Conservation (phyloP, 2,888 invertebrate genomes). For the Chrysomela aeneicollis region DNA sequence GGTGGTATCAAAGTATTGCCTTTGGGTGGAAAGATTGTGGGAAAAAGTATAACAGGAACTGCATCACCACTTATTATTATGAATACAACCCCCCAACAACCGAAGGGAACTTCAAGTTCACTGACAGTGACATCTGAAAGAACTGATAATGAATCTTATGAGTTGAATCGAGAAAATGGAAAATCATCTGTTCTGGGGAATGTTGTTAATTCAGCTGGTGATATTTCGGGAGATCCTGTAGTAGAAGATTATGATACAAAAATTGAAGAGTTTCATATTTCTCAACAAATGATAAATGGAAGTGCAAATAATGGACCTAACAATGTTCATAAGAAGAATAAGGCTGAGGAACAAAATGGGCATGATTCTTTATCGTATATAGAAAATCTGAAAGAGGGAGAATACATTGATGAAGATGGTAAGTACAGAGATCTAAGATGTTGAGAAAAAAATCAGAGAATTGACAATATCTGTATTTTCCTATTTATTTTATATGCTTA, state of each 20-base stretch:
- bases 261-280: constrained; percentile 48
- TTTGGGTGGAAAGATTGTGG: constrained; percentile 55
- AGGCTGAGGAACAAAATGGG: neutral
- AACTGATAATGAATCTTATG: neutral
- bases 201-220: constrained; percentile 42
- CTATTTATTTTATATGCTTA: too few relatives aligned
- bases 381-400: constrained; percentile 18
- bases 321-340: neutral
- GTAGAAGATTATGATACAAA: constrained; percentile 46
- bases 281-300: constrained; percentile 24
- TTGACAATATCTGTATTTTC: too few relatives aligned
- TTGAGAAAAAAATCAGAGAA: too few relatives aligned
- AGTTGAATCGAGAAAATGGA: constrained; percentile 38
- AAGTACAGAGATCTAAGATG: too few relatives aligned
- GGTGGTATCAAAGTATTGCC: constrained; percentile 59
- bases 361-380: neutral
- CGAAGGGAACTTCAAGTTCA: constrained; percentile 26
- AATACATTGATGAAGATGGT: neutral
- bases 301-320: constrained; percentile 4
- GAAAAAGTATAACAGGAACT: constrained; percentile 50
- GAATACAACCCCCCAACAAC: constrained; percentile 45
- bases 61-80: constrained; percentile 53
- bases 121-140: constrained; percentile 23
- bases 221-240: constrained; percentile 34
- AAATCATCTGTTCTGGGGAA: constrained; percentile 44